These are phyloP conservation scores for Mesembrinibis cayennensis DNA, from an alignment of 2,113 vertebrate genomes.

Conservation along the genomic window DNA sequence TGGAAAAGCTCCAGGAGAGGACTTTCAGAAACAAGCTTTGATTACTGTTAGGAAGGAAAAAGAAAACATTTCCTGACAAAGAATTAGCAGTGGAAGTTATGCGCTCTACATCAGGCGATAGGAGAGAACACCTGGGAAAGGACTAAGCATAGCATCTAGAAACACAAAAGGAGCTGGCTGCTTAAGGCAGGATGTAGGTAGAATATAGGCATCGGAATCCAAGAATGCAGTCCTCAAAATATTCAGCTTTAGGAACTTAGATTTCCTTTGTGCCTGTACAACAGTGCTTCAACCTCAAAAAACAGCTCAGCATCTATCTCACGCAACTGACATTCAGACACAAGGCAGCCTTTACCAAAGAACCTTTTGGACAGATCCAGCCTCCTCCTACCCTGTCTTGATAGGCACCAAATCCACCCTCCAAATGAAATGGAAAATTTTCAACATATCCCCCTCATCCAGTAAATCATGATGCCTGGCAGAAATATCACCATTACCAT, in stretches of 20 bases:
- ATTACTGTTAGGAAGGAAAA: neutral
- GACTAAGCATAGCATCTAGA: neutral
- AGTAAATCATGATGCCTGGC: conserved; percentile 33
- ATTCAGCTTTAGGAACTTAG: neutral
- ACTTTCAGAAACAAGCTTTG: neutral
- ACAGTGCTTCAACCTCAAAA: neutral
- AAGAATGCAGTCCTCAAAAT: neutral
- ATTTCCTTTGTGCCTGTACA: neutral
- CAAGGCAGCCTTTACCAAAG: neutral
- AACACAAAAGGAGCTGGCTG: neutral
- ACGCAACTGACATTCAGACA: neutral
- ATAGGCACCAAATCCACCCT: conserved; percentile 8
- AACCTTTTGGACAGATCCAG: neutral
- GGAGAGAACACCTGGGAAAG: neutral
- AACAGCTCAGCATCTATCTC: neutral
- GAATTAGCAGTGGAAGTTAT: neutral
- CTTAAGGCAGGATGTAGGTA: neutral
- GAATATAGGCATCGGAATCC: neutral
- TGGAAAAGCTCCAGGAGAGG: neutral
- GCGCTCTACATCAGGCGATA: neutral
- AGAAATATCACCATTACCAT: conserved; percentile 54
- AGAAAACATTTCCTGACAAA: neutral
- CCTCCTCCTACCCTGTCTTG: conserved; percentile 24
- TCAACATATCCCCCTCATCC: neutral
- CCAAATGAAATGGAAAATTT: neutral